phyloP scores from a whole-genome alignment of 2,888 invertebrate species.

The Plebejus argus region DNA sequence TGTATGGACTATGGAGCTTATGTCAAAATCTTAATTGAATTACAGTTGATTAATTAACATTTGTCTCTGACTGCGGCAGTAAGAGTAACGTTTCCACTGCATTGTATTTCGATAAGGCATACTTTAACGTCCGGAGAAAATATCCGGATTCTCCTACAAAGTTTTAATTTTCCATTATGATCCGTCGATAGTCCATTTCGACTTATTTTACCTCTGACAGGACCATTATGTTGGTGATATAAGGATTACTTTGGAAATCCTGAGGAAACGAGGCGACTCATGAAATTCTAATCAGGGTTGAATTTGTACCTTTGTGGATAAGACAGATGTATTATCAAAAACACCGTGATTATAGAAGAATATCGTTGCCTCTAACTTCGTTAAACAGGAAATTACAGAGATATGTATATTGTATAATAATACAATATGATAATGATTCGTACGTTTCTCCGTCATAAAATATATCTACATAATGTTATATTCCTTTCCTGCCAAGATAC shows the following conservation, averaged over 20 bases:
- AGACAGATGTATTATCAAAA: neutral
- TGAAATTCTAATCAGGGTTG: conserved; percentile 11
- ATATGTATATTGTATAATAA: no score
- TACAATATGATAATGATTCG: no score
- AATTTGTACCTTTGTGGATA: neutral
- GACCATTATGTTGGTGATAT: neutral
- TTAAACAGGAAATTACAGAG: no score
- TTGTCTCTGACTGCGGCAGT: no score
- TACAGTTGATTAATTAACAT: no score
- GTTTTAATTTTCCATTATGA: neutral
- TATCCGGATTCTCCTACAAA: neutral
- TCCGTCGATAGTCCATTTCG: neutral
- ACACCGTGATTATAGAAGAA: neutral
- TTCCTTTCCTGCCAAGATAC: no score
- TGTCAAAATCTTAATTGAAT: no score
- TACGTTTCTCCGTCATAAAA: no score
- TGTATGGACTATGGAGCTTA: no score
- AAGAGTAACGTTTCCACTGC: neutral
- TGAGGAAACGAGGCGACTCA: neutral
- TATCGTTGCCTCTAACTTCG: neutral
- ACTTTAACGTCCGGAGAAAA: neutral
- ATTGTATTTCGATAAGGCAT: neutral
- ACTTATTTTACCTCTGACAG: neutral
- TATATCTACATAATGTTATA: no score
- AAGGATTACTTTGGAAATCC: neutral